phyloP scores from a whole-genome alignment of 2,888 invertebrate species.

The Gymnosoma rotundatum region DNA sequence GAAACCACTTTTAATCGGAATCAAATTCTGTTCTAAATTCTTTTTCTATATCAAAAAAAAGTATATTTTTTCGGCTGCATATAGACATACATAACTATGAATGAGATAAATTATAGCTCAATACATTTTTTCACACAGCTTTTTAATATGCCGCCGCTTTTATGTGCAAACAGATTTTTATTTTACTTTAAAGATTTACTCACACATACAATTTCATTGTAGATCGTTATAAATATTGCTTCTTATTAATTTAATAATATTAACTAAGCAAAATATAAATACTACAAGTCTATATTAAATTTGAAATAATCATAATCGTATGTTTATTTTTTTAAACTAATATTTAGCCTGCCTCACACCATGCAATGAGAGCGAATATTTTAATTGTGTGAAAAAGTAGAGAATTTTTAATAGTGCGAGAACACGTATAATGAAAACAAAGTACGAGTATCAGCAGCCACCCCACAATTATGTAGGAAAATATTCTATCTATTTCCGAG shows the following conservation, averaged over 20 bases:
- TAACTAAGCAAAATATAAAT: neutral
- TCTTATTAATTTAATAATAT: neutral
- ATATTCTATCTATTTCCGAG: too few relatives aligned
- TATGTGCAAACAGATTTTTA: neutral
- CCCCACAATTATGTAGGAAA: too few relatives aligned
- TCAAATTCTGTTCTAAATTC: too few relatives aligned
- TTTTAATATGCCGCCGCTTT: constrained; percentile 11
- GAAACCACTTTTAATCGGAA: too few relatives aligned
- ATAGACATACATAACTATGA: too few relatives aligned
- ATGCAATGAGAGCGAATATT: constrained; percentile 19
- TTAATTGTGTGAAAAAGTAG: neutral
- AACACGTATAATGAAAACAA: neutral
- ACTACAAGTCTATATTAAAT: constrained; percentile 3
- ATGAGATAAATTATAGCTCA: neutral
- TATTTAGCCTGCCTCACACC: constrained; percentile 7
- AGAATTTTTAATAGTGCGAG: neutral
- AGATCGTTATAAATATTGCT: neutral
- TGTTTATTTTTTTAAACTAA: neutral
- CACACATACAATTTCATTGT: constrained; percentile 6
- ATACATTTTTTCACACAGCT: neutral
- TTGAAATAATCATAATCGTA: constrained; percentile 28
- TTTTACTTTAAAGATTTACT: neutral
- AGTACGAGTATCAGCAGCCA: neutral
- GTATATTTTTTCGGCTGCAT: too few relatives aligned
- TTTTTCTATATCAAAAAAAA: too few relatives aligned